Base-by-base conservation (phyloP, 2,888 invertebrate species). In the Hyppa rectilinea region DNA sequence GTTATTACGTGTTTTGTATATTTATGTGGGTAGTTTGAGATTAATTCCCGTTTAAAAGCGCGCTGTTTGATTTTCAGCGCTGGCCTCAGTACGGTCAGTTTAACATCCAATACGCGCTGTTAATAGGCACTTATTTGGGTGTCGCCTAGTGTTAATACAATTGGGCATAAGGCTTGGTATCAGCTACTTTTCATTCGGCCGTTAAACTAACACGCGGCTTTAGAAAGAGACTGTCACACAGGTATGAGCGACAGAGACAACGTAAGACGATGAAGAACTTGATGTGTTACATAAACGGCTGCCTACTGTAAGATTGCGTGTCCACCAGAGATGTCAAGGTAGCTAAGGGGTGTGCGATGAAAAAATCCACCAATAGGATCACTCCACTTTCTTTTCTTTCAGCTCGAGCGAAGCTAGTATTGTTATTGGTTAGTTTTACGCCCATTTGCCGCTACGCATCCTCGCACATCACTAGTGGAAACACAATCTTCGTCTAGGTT, bases 1-100 rank as follows among this genome's bases (percentile, higher is more conserved):
- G 88, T 88, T 78, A 50, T 73, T 77, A 77, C 86, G 84, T 68
- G 71, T 65, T 74, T 75, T 78, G 66, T 81, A 75, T 82, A 77
- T 67, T 79, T 74, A 47, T 76, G 60, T 64, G 36, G 26, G 50
- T 53, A 62, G 17, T 50, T 23, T 23, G 20, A 40, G 20, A 26
- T 23, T 45, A 43, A n/a, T n/a, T n/a, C 10, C n/a, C 2, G 4
- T 45, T 23, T 45, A 26, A 26, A 49, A 14, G 26, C 17, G 7
- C 26, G 49, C 49, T 49, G 49, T 49, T 49, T 17, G 7, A 26
- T 49, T 49, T 26, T 26, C 49, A 49, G 26, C 17, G 6, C 14
- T 49, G 6, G 26, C 2, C 2, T 14, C 2, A 49, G 26, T 26
- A 49, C 26, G 14, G 26, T 26, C 23, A 49, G 49, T 49, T 49